A percentile compares a stretch with the other conserved stretches of the same genome.
phyloP scores from a whole-genome alignment of 2,888 invertebrate species.

The Ferrisia virgata region DNA sequence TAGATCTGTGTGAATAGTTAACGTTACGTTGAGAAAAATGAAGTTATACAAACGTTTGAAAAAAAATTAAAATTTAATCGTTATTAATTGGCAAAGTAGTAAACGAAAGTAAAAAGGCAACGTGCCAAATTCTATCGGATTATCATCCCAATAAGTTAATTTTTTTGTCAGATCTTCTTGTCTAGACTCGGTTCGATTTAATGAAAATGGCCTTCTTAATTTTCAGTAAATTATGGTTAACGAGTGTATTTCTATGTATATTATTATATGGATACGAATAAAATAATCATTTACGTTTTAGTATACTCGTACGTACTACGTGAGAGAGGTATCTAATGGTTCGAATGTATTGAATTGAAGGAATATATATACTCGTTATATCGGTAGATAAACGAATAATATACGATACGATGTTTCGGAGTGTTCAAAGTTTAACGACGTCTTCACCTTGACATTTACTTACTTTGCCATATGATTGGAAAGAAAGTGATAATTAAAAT shows the following conservation, averaged over 20 bases:
- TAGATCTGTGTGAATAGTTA: too few relatives aligned
- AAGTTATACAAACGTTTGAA: neutral
- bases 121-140: neutral
- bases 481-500: slow-evolving; percentile 38
- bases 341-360: neutral
- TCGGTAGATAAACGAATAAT: too few relatives aligned
- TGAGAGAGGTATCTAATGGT: neutral
- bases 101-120: neutral
- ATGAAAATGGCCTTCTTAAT: neutral
- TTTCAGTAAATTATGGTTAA: neutral
- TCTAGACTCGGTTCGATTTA: neutral
- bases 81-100: neutral
- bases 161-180: neutral
- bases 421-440: slow-evolving; percentile 35
- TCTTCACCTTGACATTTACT: slow-evolving; percentile 41
- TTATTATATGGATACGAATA: neutral
- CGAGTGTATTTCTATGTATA: neutral
- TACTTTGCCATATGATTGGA: neutral
- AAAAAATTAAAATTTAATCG: neutral
- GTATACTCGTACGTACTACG: too few relatives aligned
- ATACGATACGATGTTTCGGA: neutral
- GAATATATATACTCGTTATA: neutral
- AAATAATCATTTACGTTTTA: neutral
- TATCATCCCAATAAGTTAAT: neutral
- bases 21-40: too few relatives aligned